phyloP scores from a whole-genome alignment of 2,113 vertebrate genomes.

The Hemiprocne comata region DNA sequence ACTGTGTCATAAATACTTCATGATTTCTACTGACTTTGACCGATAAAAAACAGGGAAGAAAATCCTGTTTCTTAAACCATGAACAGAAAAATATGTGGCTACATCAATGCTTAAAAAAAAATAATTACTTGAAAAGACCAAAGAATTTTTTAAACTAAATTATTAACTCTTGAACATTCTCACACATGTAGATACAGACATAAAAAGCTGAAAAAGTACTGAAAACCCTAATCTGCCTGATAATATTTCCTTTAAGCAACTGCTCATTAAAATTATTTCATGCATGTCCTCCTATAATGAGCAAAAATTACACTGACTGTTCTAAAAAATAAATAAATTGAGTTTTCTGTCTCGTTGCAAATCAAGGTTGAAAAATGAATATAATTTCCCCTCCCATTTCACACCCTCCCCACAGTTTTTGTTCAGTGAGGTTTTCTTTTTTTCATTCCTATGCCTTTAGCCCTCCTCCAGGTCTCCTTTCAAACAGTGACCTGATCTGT shows the following conservation, averaged over 20 bases:
- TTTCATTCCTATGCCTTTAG: not conserved
- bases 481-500: not conserved
- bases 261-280: constrained; percentile 29
- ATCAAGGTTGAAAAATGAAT: not conserved
- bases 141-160: constrained; percentile 9
- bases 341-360: not conserved
- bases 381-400: not conserved
- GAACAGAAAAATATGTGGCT: not conserved
- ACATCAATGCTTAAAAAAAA: not conserved
- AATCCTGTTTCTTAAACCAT: not conserved
- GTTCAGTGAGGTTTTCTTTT: not conserved
- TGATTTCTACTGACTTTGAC: not conserved
- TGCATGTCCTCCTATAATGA: not conserved
- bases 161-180: constrained; percentile 11
- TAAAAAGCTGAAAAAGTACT: not conserved
- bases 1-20: not conserved
- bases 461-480: not conserved
- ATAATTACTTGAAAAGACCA: not conserved
- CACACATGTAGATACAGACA: not conserved
- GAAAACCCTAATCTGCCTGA: not conserved
- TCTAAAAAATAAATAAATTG: not conserved
- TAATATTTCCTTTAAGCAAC: not conserved
- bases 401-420: not conserved
- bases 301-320: not conserved
- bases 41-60: not conserved